Evolutionary conservation across 2,888 invertebrate species (phyloP).

Genomic region (Argynnis bischoffii): DNA sequence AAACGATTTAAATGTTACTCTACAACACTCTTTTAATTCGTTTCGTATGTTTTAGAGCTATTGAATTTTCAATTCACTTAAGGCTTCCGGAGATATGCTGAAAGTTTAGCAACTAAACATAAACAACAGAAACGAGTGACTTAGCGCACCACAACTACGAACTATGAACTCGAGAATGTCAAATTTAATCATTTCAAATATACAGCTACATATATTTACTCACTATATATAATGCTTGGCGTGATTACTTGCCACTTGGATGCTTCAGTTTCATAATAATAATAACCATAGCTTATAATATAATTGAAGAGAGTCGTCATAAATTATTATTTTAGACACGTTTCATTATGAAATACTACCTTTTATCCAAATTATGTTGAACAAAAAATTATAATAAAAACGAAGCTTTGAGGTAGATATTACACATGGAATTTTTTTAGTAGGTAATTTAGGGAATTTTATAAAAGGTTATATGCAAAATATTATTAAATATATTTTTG

Average conservation of each 20-base stretch:
- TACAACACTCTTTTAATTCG: not conserved
- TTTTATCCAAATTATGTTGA: not conserved
- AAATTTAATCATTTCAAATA: slow-evolving; percentile 11
- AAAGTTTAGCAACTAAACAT: slow-evolving; percentile 21
- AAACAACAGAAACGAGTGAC: slow-evolving; percentile 7
- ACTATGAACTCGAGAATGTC: slow-evolving; percentile 12
- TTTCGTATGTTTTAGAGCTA: not conserved
- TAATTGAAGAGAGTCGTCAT: slow-evolving; percentile 1
- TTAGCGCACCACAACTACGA: not conserved
- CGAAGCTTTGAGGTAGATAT: not conserved
- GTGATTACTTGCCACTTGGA: slow-evolving; percentile 14
- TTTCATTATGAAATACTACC: not conserved
- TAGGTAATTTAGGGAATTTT: too few species aligned
- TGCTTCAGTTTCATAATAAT: not conserved
- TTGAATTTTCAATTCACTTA: not conserved
- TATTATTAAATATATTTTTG: too few species aligned
- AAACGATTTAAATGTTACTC: too few species aligned
- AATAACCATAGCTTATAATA: slow-evolving; percentile 2
- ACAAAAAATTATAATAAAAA: not conserved
- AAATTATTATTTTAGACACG: slow-evolving; percentile 1
- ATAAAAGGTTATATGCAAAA: too few species aligned
- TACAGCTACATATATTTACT: not conserved
- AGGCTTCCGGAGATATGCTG: not conserved
- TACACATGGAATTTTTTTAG: too few species aligned
- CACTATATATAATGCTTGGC: not conserved